Evolutionary conservation across 2,113 vertebrate species (phyloP), one percentile per base, ranked within the genome.

Genomic region (Ciconia maguari): DNA sequence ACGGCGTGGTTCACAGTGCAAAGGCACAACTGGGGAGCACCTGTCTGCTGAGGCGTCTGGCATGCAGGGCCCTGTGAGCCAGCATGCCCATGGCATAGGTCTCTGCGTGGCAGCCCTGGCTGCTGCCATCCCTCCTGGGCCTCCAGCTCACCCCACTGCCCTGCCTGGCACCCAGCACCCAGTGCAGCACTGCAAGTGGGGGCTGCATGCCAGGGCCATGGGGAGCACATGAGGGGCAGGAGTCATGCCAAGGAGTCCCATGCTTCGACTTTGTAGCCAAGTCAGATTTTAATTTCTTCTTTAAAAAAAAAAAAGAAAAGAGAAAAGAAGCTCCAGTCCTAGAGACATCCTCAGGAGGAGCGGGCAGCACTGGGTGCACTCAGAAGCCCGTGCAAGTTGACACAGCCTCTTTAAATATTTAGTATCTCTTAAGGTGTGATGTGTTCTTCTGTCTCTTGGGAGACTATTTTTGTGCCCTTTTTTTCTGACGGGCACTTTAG

Each of bases 201-300:
- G 11, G 27, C 34, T 36, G 10, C 20, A 11, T 20, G 13, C 25
- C 15, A 34, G 71, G 26, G 51, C 41, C 36, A 3, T 1, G 18
- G 44, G 65, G 38, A 79, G 16, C 6, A 36, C 24, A 9, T 4
- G 16, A n/a, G 6, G 16, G 26, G 49, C 49, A 20, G 46, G 27
- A 72, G 16, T 25, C 44, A 13, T 0, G 0, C 25, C 70, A 22
- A 62, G n/a, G 36, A 13, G 8, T 34, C 27, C 38, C 26, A 6
- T 7, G 8, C 48, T 85, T 76, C 0, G 0, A 9, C 27, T 66
- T 29, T 14, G 4, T 46, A 32, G 24, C 20, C 32, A 46, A 70
- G 25, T 16, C 25, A 21, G 42, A 10, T 25, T 68, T 80, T 66
- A 70, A 51, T 52, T 83, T 80, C 17, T 58, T 69, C 8, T 69